Percentiles rank a stretch among this genome's conserved stretches.
These are phyloP conservation scores for Drosophila borealis DNA, from an alignment of 2,888 invertebrate genomes.

Conservation along the genomic window DNA sequence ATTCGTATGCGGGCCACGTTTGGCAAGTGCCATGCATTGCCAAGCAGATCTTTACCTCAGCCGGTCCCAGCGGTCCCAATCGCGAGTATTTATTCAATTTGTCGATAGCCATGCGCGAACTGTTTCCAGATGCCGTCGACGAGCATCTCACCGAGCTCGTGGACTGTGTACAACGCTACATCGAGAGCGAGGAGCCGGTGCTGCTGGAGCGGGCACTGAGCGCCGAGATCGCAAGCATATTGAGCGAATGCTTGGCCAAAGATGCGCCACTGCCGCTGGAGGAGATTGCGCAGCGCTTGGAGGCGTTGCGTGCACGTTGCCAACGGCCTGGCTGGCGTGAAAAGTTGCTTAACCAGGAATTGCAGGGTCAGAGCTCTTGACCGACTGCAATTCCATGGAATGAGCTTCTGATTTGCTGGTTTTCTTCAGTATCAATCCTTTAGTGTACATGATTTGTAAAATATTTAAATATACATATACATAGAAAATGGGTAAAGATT, in stretches of 20 bases:
- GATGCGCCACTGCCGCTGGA: constrained; percentile 4
- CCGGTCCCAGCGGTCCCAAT: constrained; percentile 95
- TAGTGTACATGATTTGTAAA: constrained; percentile 18
- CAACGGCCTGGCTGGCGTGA: constrained; percentile 73
- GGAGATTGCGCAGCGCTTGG: constrained; percentile 44
- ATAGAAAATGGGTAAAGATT: constrained; percentile 9
- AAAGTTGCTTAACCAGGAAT: constrained; percentile 46
- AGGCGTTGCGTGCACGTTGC: constrained; percentile 54
- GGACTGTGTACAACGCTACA: constrained; percentile 85
- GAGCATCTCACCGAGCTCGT: constrained; percentile 92
- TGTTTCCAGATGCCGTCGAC: constrained; percentile 91
- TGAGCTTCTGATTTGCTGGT: background rate
- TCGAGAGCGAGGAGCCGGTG: constrained; percentile 61
- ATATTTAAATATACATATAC: constrained; percentile 2
- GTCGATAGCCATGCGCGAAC: constrained; percentile 90
- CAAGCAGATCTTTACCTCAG: constrained; percentile 89
- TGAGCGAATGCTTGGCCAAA: constrained; percentile 22
- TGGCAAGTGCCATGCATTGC: constrained; percentile 91
- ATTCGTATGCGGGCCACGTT: constrained; percentile 90
- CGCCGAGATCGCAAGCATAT: constrained; percentile 57
- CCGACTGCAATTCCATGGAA: constrained; percentile 7
- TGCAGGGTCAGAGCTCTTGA: constrained; percentile 29
- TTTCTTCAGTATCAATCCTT: constrained; percentile 14
- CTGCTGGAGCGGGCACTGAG: constrained; percentile 62
- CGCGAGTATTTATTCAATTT: constrained; percentile 96